These are phyloP conservation scores for Triplophysa siluroides DNA, from an alignment of 2,113 vertebrate genomes.

Conservation along the genomic window DNA sequence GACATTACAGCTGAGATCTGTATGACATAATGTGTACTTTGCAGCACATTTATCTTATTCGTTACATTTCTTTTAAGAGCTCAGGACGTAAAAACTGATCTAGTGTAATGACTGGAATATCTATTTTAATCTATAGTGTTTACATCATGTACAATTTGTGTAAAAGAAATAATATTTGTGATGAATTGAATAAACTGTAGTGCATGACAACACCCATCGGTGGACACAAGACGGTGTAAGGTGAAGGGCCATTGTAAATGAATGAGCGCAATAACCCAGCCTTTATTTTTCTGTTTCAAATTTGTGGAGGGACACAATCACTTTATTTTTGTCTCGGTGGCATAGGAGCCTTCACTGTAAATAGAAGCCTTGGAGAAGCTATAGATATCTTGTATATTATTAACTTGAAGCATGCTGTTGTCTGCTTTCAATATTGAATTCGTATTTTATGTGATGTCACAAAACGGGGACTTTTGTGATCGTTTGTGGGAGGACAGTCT, in stretches of 20 bases:
- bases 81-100: slow-evolving; percentile 88
- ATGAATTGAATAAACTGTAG: slow-evolving; percentile 46
- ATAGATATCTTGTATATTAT: slow-evolving; percentile 51
- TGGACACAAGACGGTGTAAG: slow-evolving; percentile 9
- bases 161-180: slow-evolving; percentile 45
- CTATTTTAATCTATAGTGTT: slow-evolving; percentile 81
- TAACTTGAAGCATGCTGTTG: slow-evolving; percentile 53
- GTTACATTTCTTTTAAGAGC: slow-evolving; percentile 76
- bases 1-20: slow-evolving; percentile 20
- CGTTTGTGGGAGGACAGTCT: slow-evolving; percentile 34
- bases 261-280: slow-evolving; percentile 31
- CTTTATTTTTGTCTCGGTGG: not conserved
- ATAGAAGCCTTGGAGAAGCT: slow-evolving; percentile 44
- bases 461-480: slow-evolving; percentile 9
- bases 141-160: slow-evolving; percentile 83
- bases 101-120: slow-evolving; percentile 78
- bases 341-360: slow-evolving; percentile 43
- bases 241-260: not conserved
- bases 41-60: slow-evolving; percentile 40
- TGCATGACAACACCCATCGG: slow-evolving; percentile 40
- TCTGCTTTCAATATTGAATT: slow-evolving; percentile 52
- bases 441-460: slow-evolving; percentile 41
- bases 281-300: not conserved
- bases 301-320: not conserved
- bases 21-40: slow-evolving; percentile 31